Conservation (phyloP, 2,888 invertebrate genomes). For the Peribatodes rhomboidaria region DNA sequence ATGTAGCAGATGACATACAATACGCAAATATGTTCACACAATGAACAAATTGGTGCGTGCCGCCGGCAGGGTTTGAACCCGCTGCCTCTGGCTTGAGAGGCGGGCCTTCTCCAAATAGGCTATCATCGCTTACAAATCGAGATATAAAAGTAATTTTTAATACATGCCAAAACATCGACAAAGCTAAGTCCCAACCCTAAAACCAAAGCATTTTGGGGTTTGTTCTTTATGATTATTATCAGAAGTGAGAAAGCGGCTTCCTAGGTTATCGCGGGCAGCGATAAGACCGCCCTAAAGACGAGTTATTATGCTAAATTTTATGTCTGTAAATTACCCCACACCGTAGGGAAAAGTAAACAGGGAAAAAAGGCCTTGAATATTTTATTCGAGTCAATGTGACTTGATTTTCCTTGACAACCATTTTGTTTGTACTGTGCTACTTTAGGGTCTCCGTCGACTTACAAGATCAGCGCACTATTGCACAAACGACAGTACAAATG, state of each 20-base stretch:
- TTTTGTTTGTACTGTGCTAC: conserved; percentile 29
- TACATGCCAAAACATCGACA: conserved; percentile 25
- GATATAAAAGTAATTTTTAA: too few relatives aligned
- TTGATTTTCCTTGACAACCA: conserved; percentile 37
- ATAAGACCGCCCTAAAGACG: conserved; percentile 48
- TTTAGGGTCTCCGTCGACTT: too few relatives aligned
- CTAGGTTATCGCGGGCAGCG: conserved; percentile 45
- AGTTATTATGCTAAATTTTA: conserved; percentile 52
- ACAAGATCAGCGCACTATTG: too few relatives aligned
- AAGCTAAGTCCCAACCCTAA: conserved; percentile 36
- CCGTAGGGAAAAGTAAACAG: conserved; percentile 43
- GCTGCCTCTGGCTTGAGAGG: too few relatives aligned
- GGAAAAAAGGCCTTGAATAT: conserved; percentile 36
- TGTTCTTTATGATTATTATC: conserved; percentile 45
- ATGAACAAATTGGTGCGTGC: too few relatives aligned
- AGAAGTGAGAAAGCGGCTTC: conserved; percentile 46
- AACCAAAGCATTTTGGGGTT: conserved; percentile 43
- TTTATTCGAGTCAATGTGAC: conserved; percentile 36
- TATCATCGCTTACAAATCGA: too few relatives aligned
- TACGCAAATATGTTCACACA: too few relatives aligned
- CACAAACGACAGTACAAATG: too few relatives aligned
- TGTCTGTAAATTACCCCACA: conserved; percentile 45
- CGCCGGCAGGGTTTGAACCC: too few relatives aligned
- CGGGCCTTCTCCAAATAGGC: too few relatives aligned
- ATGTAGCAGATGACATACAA: too few relatives aligned